Base-by-base conservation (phyloP, 2,113 vertebrate species). In the Prietella phreatophila region DNA sequence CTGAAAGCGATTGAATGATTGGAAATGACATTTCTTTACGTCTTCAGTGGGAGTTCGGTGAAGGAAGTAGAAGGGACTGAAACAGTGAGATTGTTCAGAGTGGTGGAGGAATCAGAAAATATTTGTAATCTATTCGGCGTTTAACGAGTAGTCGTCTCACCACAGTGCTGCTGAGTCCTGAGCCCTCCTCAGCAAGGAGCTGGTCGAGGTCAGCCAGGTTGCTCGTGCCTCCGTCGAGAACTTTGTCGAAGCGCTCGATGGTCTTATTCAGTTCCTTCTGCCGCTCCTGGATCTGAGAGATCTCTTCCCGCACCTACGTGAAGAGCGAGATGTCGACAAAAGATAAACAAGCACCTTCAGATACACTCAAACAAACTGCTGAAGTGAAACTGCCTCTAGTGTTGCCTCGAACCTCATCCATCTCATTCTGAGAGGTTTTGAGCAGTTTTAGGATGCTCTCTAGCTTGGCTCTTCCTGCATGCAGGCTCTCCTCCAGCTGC, bases 391-490 rank as follows among this genome's bases (percentile, higher is more conserved):
- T 42, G 33, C 3, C 13, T 83, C 33, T 27, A n/a, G 75, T 81
- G 73, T n/a, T 5, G 30, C 63, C 39, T 33, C 90, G 88, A 73
- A 99, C 98, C 98, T 99, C 97, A 89, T 95, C 97, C 93, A 99
- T 97, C 92, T 99, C 98, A 3, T 99, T 97, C 87, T 99, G 97
- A 0, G 98, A 99, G 86, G 96, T 96, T 89, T 96, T 96, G 61
- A 99, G 93, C 1, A 98, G 98, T 88, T 97, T 97, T 22, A 97
- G 93, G 86, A 99, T 97, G 88, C 97, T 97, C 87, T 99, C 97
- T 80, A 99, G 95, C 88, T 99, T 97, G 42, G 95, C 95, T 0
- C 95, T 96, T 10, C 97, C 97, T 0, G 97, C 96, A 89, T 95
- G 95, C 83, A 99, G 95, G 42, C 95, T 97, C 93, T 99, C 97